Conservation (phyloP, 2,797 vertebrate genomes). For the Meda fulgida region DNA sequence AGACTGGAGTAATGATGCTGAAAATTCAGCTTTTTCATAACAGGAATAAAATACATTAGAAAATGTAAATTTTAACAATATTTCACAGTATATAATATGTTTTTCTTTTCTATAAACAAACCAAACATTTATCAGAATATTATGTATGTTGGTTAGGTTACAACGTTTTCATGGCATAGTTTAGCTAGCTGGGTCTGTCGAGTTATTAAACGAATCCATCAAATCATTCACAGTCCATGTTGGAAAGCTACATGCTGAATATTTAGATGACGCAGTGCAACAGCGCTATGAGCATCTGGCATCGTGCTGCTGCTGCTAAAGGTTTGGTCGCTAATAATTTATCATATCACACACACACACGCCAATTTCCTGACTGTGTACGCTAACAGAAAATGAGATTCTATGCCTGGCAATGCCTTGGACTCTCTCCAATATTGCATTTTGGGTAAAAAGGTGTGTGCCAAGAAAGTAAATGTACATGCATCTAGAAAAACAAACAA, state of each 20-base stretch:
- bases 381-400: conserved; percentile 24
- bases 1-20: not conserved
- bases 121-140: not conserved
- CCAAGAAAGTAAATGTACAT: conserved; percentile 11
- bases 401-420: not conserved
- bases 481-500: conserved; percentile 12
- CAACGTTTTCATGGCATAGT: not conserved
- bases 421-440: conserved; percentile 11
- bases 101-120: not conserved
- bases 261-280: conserved; percentile 18
- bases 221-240: not conserved
- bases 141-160: not conserved
- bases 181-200: not conserved
- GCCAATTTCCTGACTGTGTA: conserved; percentile 37
- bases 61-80: not conserved
- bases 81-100: not conserved
- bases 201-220: conserved; percentile 18
- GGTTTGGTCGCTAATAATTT: conserved; percentile 1
- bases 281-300: conserved; percentile 25
- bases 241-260: conserved; percentile 23
- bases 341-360: conserved; percentile 3
- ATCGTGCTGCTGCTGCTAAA: not conserved
- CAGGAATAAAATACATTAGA: not conserved
- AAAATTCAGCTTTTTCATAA: not conserved
- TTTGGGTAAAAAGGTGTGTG: not conserved